Conservation (phyloP, 2,113 vertebrate genomes). For the Sylvietta virens region DNA sequence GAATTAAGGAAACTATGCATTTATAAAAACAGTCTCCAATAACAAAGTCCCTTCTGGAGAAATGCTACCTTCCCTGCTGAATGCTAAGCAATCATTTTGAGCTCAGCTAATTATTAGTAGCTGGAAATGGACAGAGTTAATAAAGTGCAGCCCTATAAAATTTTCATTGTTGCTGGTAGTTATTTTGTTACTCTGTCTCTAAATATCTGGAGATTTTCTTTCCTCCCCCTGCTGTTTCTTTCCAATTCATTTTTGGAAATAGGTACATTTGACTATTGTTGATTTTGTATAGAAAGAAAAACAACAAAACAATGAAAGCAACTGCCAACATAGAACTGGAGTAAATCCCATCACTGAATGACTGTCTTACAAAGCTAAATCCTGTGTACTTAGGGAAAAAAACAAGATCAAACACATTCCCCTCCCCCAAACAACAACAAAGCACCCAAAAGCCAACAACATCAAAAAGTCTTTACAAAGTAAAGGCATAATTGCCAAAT, state of each 20-base stretch:
- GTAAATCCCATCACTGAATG: not conserved
- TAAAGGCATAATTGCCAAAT: not conserved
- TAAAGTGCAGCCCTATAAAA: not conserved
- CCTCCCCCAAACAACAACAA: not conserved
- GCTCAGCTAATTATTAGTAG: slow-evolving; percentile 30
- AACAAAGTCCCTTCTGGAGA: slow-evolving; percentile 29
- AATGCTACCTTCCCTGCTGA: slow-evolving; percentile 9
- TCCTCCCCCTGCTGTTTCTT: not conserved
- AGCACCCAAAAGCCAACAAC: not conserved
- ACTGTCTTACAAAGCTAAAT: not conserved
- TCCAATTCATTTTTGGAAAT: not conserved
- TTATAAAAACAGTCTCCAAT: slow-evolving; percentile 40
- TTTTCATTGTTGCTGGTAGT: slow-evolving; percentile 28
- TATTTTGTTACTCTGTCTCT: not conserved
- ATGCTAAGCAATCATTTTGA: slow-evolving; percentile 2
- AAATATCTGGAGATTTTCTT: not conserved
- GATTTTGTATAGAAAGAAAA: not conserved
- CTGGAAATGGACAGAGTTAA: slow-evolving; percentile 10
- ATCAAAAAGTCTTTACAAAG: not conserved
- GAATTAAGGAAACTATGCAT: slow-evolving; percentile 55
- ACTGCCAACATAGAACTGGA: not conserved
- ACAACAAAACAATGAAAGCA: not conserved
- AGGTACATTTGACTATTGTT: not conserved
- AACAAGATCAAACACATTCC: not conserved
- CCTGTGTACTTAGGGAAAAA: not conserved